These are phyloP conservation scores for Myiozetetes cayanensis DNA, from an alignment of 2,113 vertebrate genomes.

Conservation along the genomic window DNA sequence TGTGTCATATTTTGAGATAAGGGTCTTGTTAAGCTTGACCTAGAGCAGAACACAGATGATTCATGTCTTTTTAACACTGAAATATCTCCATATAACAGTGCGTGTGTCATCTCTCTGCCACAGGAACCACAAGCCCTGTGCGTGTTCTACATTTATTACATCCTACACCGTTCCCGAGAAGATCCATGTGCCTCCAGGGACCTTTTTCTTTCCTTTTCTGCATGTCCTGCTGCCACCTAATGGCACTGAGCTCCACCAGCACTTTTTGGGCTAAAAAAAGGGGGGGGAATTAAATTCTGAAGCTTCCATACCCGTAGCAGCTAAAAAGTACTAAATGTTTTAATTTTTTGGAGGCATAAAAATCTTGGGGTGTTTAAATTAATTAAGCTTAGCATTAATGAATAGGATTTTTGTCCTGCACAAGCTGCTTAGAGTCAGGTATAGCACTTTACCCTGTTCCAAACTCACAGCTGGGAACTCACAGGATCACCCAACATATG, in stretches of 20 bases:
- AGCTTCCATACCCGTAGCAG: not conserved
- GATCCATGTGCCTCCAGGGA: not conserved
- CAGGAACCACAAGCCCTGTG: not conserved
- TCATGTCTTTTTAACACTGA: not conserved
- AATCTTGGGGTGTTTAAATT: not conserved
- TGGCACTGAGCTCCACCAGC: not conserved
- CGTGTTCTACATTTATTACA: not conserved
- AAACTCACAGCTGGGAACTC: too few relatives aligned
- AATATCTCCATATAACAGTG: not conserved
- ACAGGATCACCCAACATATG: too few relatives aligned
- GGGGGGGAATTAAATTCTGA: fast-evolving
- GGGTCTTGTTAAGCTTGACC: not conserved
- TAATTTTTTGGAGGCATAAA: not conserved
- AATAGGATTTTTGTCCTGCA: not conserved
- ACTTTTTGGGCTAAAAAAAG: not conserved
- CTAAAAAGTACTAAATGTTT: not conserved
- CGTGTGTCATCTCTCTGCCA: not conserved
- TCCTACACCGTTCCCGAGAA: not conserved
- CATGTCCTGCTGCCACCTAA: not conserved
- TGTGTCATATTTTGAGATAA: not conserved
- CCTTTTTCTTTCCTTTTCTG: not conserved
- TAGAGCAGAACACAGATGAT: not conserved
- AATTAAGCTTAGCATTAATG: too few relatives aligned
- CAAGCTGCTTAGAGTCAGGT: not conserved
- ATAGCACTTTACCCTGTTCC: fast-evolving